Evolutionary conservation across 2,888 invertebrate species (phyloP), one percentile per base, ranked within the genome.

Genomic region (Coenonympha arcania): DNA sequence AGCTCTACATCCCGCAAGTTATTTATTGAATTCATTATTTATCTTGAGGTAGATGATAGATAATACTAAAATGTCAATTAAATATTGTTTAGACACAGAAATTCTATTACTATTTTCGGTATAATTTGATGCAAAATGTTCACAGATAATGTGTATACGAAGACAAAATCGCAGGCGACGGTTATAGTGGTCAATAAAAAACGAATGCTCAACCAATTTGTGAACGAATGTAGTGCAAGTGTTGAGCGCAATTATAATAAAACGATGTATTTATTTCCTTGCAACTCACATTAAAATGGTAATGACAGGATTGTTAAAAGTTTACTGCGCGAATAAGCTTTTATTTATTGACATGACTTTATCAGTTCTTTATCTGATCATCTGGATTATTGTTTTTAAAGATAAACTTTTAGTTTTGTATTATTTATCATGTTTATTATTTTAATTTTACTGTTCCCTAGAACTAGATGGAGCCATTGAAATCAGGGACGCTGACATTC

Each of bases 201-300:
- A 43, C 47, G 19, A 50, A 36, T 47, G 6, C 34, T 22, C 34
- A 47, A 55, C 44, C 19, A 55, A 50, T 48, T 44, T 41, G 26
- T 45, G 40, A 41, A 44, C 34, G 22, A 49, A 39, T 51, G 28
- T 54, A 47, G 50, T 44, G 33, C 46, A 45, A 57, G 72, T 76
- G 78, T 80, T 76, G 64, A 62, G 60, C 63, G 70, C 66, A 73
- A 79, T 77, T 73, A 76, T 75, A 76, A 79, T 82, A 81, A 81
- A 80, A 70, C 62, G 50, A 64, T 57, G 57, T 61, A 61, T 78
- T 80, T 77, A 79, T 74, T 59, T 55, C 59, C 47, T 46, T 46
- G 54, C 59, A 63, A 40, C 65, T 57, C 52, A 71, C 72, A 71
- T 36, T 79, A 78, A 80, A 76, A 65, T 55, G 55, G 63, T 71